Percentiles rank a stretch among this genome's conserved stretches.
These are phyloP conservation scores for Danio rerio DNA, from an alignment of 2,113 vertebrate species.

Conservation along the genomic window GRCz12tu NC_133197.1:34983501-34984000, in stretches of 20 bases:
- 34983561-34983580: no score
- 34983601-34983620: no score
- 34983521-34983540: no score
- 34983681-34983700: no score
- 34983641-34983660: no score
- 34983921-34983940: not conserved
- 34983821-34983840: not conserved
- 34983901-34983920: not conserved
- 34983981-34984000: slow-evolving; percentile 50
- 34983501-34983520: no score
- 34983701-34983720: not conserved
- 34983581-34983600: no score
- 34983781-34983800: not conserved
- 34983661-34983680: no score
- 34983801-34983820: not conserved
- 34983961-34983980: slow-evolving; percentile 48
- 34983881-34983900: not conserved
- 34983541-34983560: no score
- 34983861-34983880: not conserved
- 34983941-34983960: slow-evolving; percentile 29
- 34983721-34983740: not conserved
- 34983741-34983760: not conserved
- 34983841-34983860: not conserved
- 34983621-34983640: no score
- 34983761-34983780: not conserved